Base-by-base conservation (phyloP, 2,113 vertebrate species). In the Aspiorhynchus laticeps region DNA sequence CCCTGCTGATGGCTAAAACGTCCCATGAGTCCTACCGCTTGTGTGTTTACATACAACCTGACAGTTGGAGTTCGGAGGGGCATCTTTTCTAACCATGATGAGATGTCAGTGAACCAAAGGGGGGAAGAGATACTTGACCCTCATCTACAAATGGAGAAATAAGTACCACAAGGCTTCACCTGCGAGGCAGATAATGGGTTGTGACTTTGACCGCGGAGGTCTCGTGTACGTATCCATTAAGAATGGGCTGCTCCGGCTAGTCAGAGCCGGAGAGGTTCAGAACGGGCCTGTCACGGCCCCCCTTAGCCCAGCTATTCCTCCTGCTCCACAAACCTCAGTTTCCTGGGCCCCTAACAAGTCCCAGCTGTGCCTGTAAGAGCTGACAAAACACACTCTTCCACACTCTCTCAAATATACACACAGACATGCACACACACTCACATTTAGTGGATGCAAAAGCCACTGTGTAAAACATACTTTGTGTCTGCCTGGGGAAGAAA, bases 331-430 rank as follows among this genome's bases (percentile, higher is more conserved):
- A 87, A 86, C 87, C 84, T 87, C 88, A 90, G 78, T 80, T 88
- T 88, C 87, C 75, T 85, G 80, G 80, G 82, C 76, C 41, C 56
- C 80, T 88, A 91, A 88, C 82, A 84, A 81, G 73, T 83, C 83
- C 87, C 89, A 90, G 86, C 86, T 89, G 88, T 61, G 46, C 59
- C 36, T 78, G 84, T 76, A 75, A 67, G 75, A 51, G 74, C 69
- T 67, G 88, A 86, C 78, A 78, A 87, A 88, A 89, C 73, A 88
- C 82, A 85, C 74, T 24, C 71, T 59, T 61, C 7, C 83, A 46
- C 75, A 56, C 77, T 41, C 81, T 31, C 15, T 63, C 41, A 51
- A 53, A n/a, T 73, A 43, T 11, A 77, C 80, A 77, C 75, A 48
- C 21, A 78, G 69, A 31, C 71, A 69, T 21, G 33, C 76, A 63